Conservation (phyloP, 2,888 invertebrate species). For the Hylaea fasciaria region DNA sequence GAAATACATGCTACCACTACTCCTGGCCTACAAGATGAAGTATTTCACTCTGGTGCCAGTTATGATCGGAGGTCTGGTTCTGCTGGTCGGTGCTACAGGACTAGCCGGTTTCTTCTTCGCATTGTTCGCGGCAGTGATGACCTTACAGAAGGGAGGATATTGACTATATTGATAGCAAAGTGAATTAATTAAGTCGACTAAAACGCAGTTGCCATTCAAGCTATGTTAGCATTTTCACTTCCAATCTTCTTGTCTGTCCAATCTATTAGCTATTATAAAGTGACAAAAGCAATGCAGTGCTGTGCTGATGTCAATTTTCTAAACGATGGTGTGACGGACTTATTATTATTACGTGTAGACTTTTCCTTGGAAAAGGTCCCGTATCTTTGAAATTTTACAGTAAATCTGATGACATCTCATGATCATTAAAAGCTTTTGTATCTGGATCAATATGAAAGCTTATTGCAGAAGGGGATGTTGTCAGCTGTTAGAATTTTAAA, state of each 20-base stretch:
- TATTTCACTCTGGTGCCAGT: slow-evolving; percentile 91
- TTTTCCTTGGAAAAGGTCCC: not conserved
- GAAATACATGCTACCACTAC: slow-evolving; percentile 89
- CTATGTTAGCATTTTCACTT: slow-evolving; percentile 55
- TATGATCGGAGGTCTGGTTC: slow-evolving; percentile 88
- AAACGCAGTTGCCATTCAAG: slow-evolving; percentile 74
- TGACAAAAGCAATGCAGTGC: slow-evolving; percentile 17
- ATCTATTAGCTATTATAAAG: slow-evolving; percentile 33
- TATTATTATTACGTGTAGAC: not conserved
- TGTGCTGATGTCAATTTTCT: not conserved
- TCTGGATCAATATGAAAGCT: slow-evolving; percentile 15
- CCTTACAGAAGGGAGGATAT: slow-evolving; percentile 85
- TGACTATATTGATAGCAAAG: slow-evolving; percentile 47
- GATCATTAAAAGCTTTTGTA: slow-evolving; percentile 1
- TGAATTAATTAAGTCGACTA: slow-evolving; percentile 59
- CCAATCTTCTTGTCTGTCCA: slow-evolving; percentile 42
- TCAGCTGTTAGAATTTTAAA: slow-evolving; percentile 1
- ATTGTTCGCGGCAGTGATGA: slow-evolving; percentile 92
- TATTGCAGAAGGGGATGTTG: not conserved
- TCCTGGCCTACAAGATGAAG: slow-evolving; percentile 93
- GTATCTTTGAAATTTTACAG: not conserved
- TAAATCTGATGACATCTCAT: not conserved
- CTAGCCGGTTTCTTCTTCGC: slow-evolving; percentile 95
- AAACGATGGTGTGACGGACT: not conserved
- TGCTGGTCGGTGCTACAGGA: slow-evolving; percentile 91